These are phyloP conservation scores for Urechis unicinctus DNA, from an alignment of 2,888 invertebrate genomes.

Conservation along the genomic window DNA sequence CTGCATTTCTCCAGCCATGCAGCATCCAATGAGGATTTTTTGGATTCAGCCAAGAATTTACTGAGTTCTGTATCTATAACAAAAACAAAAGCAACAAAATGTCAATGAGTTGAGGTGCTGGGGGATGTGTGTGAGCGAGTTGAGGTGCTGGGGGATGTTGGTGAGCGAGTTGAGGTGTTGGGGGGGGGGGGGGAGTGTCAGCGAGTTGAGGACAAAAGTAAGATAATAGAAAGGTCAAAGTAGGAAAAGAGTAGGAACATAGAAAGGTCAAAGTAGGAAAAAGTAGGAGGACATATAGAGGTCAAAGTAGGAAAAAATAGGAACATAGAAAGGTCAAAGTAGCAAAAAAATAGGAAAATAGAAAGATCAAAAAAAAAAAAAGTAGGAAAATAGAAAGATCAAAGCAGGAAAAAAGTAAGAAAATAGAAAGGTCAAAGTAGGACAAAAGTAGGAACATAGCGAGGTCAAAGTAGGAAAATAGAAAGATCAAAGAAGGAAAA, in stretches of 20 bases:
- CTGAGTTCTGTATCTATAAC: conserved; percentile 38
- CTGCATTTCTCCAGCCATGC: conserved; percentile 41
- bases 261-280: background rate
- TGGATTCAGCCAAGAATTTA: conserved; percentile 33
- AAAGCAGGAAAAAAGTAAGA: too few species aligned
- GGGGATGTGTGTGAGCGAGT: too few species aligned
- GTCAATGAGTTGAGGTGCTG: background rate
- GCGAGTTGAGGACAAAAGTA: background rate
- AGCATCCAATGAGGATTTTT: conserved; percentile 25
- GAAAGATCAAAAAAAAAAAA: background rate
- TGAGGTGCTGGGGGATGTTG: too few species aligned
- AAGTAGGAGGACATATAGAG: too few species aligned
- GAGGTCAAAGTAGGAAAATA: background rate
- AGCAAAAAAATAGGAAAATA: too few species aligned
- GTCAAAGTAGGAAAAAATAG: background rate
- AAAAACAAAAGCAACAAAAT: background rate
- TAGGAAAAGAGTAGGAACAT: background rate
- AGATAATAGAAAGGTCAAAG: background rate
- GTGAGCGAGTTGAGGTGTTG: background rate
- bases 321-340: background rate
- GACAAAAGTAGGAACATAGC: background rate
- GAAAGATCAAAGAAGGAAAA: too few species aligned
- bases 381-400: background rate
- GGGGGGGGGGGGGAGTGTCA: background rate
- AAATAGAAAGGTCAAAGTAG: background rate